Conservation (phyloP, 1,140 invertebrate species). For the Danaus melanippus region DNA sequence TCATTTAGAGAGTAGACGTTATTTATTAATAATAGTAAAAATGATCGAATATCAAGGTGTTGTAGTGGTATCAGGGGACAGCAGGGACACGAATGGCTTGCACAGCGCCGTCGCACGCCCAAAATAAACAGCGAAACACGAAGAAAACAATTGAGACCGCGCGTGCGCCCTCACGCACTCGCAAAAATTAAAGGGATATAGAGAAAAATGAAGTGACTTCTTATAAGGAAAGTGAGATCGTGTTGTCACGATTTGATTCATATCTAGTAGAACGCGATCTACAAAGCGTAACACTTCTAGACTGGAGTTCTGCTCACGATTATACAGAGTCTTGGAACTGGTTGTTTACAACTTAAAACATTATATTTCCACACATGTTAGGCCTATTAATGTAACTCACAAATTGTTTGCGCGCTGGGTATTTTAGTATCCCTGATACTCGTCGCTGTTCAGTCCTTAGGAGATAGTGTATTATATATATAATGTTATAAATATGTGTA, state of each 20-base stretch:
- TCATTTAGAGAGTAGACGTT: too few species aligned
- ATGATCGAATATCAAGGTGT: constrained; percentile 46
- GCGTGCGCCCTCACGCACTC: constrained; percentile 51
- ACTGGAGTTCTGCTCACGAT: constrained; percentile 12
- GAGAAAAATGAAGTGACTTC: constrained; percentile 28
- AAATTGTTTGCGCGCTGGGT: constrained; percentile 21
- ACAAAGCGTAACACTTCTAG: constrained; percentile 13
- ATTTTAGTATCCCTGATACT: constrained; percentile 22
- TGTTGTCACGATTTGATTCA: constrained; percentile 1
- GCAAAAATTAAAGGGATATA: constrained; percentile 65
- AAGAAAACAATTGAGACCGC: constrained; percentile 68
- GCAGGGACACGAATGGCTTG: constrained; percentile 43
- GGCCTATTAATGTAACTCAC: constrained; percentile 23
- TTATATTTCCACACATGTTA: constrained; percentile 16
- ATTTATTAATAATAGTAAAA: constrained; percentile 7
- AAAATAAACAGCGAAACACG: constrained; percentile 68
- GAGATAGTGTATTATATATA: background rate
- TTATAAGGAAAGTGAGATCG: constrained; percentile 28
- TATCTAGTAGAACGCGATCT: too few species aligned
- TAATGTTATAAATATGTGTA: too few species aligned
- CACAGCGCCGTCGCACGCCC: constrained; percentile 45
- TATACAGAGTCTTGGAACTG: constrained; percentile 11
- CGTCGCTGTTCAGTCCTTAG: constrained; percentile 14
- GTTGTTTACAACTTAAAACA: constrained; percentile 19
- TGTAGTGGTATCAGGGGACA: constrained; percentile 44